Conservation (phyloP, 2,797 vertebrate genomes). For the Sebastes kiyomatsui region DNA sequence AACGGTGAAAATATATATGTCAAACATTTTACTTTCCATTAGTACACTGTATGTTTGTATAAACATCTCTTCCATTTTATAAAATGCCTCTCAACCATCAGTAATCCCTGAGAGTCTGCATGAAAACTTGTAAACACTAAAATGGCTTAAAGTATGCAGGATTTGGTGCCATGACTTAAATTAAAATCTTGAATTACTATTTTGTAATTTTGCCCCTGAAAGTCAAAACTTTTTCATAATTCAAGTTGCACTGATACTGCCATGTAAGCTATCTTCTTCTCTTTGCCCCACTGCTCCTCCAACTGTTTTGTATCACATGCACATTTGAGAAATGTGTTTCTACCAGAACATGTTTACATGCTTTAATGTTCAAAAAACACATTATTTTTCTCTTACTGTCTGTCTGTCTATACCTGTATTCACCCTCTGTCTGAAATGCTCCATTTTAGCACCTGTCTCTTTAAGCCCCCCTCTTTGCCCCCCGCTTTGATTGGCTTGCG, state of each 20-base stretch:
- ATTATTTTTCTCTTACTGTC: too few species aligned
- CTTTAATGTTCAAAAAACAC: too few species aligned
- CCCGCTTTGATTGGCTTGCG: too few species aligned
- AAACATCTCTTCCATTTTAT: background rate
- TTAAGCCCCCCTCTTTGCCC: too few species aligned
- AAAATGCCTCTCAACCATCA: background rate
- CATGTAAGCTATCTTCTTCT: background rate
- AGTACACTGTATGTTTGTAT: background rate
- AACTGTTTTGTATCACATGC: background rate
- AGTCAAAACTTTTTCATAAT: background rate
- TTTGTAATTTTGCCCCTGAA: background rate
- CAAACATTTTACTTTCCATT: background rate
- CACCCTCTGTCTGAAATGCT: too few species aligned
- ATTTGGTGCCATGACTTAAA: background rate
- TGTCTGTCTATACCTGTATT: too few species aligned
- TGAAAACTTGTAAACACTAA: background rate
- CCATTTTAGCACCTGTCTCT: too few species aligned
- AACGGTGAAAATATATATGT: background rate
- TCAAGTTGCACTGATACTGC: background rate
- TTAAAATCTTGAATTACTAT: background rate
- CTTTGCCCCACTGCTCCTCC: background rate
- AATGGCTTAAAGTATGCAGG: background rate
- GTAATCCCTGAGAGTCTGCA: background rate
- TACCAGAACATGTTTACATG: too few species aligned
- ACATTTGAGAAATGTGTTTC: background rate